A percentile compares a stretch with the other conserved stretches of the same genome.
These are phyloP conservation scores for Acanthopagrus latus DNA, from an alignment of 2,797 vertebrate species.

Conservation along the genomic window DNA sequence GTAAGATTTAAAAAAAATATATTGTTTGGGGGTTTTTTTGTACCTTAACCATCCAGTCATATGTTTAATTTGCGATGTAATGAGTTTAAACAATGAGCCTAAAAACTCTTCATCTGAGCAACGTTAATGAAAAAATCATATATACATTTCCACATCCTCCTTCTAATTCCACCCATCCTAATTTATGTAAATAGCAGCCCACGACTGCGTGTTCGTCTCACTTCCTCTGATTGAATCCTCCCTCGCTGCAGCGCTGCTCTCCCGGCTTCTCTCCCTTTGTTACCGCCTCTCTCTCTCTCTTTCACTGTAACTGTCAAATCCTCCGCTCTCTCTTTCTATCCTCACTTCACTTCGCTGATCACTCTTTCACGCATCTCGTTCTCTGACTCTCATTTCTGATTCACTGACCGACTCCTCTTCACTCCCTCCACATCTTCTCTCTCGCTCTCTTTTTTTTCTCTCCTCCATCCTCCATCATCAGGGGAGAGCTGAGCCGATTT, in stretches of 20 bases:
- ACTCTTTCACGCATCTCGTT: conserved; percentile 28
- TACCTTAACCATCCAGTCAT: neutral
- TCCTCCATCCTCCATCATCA: conserved; percentile 33
- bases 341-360: conserved; percentile 43
- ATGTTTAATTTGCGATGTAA: neutral
- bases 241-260: conserved; percentile 25
- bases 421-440: conserved; percentile 1
- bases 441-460: neutral
- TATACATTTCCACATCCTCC: conserved; percentile 12
- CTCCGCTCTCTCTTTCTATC: conserved; percentile 5
- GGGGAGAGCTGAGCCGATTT: conserved; percentile 47
- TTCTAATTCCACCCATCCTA: conserved; percentile 14
- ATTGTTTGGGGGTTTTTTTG: neutral
- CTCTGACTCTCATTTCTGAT: conserved; percentile 24
- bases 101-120: neutral
- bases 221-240: conserved; percentile 23
- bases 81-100: neutral
- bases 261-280: conserved; percentile 20
- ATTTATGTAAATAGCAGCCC: conserved; percentile 19
- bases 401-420: conserved; percentile 31
- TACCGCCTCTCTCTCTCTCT: conserved; percentile 15
- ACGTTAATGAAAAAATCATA: conserved; percentile 9
- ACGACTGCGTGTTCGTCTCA: conserved; percentile 9
- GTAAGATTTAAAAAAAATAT: neutral
- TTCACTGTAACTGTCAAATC: conserved; percentile 47